Percentiles rank a stretch among this genome's conserved stretches.
Conservation (phyloP, 2,888 invertebrate genomes). For the Athalia circularis region DNA sequence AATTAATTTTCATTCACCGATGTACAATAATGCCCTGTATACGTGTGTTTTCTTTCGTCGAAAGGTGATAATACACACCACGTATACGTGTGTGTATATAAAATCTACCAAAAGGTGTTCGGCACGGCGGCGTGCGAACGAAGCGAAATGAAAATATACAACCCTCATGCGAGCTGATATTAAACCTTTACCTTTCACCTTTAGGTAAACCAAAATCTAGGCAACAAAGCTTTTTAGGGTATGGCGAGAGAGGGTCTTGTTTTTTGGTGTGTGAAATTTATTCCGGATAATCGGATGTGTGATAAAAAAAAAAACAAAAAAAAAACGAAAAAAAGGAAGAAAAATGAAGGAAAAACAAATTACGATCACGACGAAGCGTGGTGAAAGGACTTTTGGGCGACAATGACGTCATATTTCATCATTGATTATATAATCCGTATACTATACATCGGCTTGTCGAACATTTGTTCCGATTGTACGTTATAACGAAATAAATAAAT, state of each 20-base stretch:
- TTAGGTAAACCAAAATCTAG: neutral
- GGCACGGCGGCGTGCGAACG: slow-evolving; percentile 15
- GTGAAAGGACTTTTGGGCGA: too few species aligned
- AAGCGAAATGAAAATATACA: slow-evolving; percentile 28
- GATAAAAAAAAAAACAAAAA: neutral
- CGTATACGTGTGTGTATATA: neutral
- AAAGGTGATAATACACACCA: neutral
- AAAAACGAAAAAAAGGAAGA: neutral
- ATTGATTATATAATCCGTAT: too few species aligned
- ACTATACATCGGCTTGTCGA: too few species aligned
- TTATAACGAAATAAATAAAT: too few species aligned
- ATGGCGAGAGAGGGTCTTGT: neutral
- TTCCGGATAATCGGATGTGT: slow-evolving; percentile 17
- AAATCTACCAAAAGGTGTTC: neutral
- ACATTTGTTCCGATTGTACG: too few species aligned
- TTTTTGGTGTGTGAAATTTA: slow-evolving; percentile 30
- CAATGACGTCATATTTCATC: too few species aligned
- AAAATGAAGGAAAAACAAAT: slow-evolving; percentile 12
- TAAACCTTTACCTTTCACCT: slow-evolving; percentile 15
- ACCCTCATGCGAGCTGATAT: slow-evolving; percentile 5
- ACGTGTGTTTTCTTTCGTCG: too few species aligned
- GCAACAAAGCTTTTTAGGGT: neutral
- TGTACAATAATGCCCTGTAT: too few species aligned
- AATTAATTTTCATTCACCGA: too few species aligned
- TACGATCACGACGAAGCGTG: neutral